Evolutionary conservation across 1,140 invertebrate species (phyloP), one percentile per base, ranked within the genome.

Genomic region (Megalonaias nervosa): DNA sequence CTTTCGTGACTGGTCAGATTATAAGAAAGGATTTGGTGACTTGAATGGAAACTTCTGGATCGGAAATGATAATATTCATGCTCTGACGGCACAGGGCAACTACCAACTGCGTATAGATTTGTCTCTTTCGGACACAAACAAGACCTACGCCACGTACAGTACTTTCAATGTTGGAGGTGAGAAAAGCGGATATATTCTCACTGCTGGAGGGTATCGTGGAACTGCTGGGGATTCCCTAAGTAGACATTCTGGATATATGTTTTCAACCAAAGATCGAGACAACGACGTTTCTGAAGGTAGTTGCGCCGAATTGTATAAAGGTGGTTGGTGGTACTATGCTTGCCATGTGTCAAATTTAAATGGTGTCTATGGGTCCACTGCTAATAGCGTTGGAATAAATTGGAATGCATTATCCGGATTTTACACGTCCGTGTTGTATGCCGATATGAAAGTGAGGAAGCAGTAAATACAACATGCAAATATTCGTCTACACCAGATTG

Each of bases 151-250:
- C 5, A 62, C 67, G 38, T 81, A 78, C 56, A 55, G 31, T 16
- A 21, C 55, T 16, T 81, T 81, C 48, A 62, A 26, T n/a, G 68
- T 81, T 31, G 65, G 70, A 16, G 16, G n/a, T 11, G 67, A 78
- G 26, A 9, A 1, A 5, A 59, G 21, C 17, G 66, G 59, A 21
- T 81, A 78, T 48, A 26, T 58, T 15, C 15, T 78, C 17, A 48
- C 23, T 2, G 65, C 78, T 4, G 48, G 38, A 0, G 75, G 70
- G n/a, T 81, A 78, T 55, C 61, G 55, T 15, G 75, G 80, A 14
- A 64, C 69, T 58, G 79, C 74, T n/a, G 67, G 38, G 19, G 67
- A 76, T 71, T 69, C 67, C 38, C 15, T 76, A 19, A 23, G 1
- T 12, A n/a, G 15, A 17, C 59, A 71, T 16, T 65, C 65, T 58